phyloP scores from a whole-genome alignment of 1,140 invertebrate species.

The Lysiphlebus fabarum region DNA sequence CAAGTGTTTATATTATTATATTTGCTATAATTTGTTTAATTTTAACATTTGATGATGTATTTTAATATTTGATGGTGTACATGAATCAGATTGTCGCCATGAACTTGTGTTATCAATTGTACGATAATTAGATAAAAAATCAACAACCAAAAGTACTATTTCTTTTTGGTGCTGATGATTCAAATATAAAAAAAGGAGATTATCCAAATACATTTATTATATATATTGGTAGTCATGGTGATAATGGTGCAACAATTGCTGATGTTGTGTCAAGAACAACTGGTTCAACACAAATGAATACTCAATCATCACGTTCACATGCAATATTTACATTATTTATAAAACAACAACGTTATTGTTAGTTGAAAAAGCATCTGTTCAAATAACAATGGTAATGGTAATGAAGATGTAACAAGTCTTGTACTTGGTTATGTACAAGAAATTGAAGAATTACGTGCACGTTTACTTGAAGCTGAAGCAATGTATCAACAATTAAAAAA shows the following conservation, averaged over 20 bases:
- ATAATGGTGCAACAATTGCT: constrained; percentile 86
- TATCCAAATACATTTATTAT: constrained; percentile 86
- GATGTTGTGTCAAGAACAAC: constrained; percentile 91
- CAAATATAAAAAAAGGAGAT: constrained; percentile 71
- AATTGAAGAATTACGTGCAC: constrained; percentile 85
- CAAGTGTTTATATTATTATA: too few species aligned
- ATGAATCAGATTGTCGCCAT: too few species aligned
- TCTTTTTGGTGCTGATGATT: constrained; percentile 90
- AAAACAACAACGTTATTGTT: constrained; percentile 78
- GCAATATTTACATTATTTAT: constrained; percentile 94
- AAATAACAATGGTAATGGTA: constrained; percentile 38
- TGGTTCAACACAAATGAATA: constrained; percentile 95
- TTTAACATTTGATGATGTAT: too few species aligned
- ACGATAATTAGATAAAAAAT: too few species aligned
- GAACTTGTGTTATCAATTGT: too few species aligned
- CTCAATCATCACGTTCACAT: constrained; percentile 91
- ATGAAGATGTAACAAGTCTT: constrained; percentile 64
- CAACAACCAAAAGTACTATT: constrained; percentile 79
- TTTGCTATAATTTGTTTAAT: too few species aligned
- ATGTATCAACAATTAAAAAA: constrained; percentile 77
- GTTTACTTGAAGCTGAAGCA: constrained; percentile 84
- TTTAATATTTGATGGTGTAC: too few species aligned
- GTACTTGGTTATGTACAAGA: constrained; percentile 84
- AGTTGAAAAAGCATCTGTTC: constrained; percentile 69
- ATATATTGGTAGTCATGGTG: constrained; percentile 97